Evolutionary conservation across 2,113 vertebrate genomes (phyloP), one percentile per base, ranked within the genome.

Genomic region (Crotalus helleri): DNA sequence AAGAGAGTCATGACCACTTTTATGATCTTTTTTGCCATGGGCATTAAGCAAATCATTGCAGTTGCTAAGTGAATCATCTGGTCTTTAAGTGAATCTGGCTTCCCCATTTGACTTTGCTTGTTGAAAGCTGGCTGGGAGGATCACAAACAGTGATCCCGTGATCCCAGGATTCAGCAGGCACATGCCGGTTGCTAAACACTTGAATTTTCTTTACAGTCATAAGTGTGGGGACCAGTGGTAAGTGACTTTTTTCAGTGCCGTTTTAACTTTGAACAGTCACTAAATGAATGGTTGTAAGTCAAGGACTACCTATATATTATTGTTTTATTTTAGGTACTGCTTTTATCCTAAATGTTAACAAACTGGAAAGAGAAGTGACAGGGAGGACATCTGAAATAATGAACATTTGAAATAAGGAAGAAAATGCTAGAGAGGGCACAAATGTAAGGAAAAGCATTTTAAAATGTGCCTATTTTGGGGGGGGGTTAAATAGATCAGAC

Each of bases 381-480:
- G 54, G 90, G 33, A 91, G 53, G 51, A 49, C 33, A 3, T 81
- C 24, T 19, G 21, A 33, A 58, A 81, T 91, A 55, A 94, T 74
- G 91, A 90, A 92, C 92, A 93, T 91, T 19, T 11, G 15, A 91
- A 90, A 95, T 5, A 91, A 69, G 90, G 93, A 89, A 26, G 2
- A 51, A 90, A 54, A 90, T 91, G 55, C 91, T 61, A 4, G 23
- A 21, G 24, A 93, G 94, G 26, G 39, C 9, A 39, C 29, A 17
- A 39, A 49, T 92, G 0, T 33, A 49, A 46, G 26, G 85, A 90
- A 92, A 92, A 87, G 19, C 11, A 90, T 1, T 93, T 92, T 92
- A n/a, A 46, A 49, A 49, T 69, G n/a, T 69, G n/a, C n/a, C 4
- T n/a, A 69, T 29, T 69, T 69, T 69, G 3, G 4, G 12, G 3